These are phyloP conservation scores for Platygyra sinensis DNA, from an alignment of 64 coral and sea anemone genomes.

Conservation along the genomic window DNA sequence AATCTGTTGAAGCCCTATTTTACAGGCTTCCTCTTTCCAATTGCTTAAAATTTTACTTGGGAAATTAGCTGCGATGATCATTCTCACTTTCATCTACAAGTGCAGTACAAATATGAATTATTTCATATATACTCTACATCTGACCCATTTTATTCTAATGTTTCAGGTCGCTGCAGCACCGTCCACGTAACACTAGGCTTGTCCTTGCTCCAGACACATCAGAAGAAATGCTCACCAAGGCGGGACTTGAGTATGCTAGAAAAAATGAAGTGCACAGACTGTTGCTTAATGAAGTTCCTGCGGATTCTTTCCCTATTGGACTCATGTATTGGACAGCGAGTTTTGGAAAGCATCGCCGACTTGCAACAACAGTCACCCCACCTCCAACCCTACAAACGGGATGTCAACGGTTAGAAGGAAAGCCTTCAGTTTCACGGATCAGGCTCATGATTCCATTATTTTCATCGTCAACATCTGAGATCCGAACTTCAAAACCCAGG, in stretches of 20 bases:
- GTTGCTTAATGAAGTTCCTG: conserved; percentile 85
- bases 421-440: conserved; percentile 68
- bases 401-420: conserved; percentile 75
- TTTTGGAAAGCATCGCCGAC: conserved; percentile 88
- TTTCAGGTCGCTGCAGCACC: conserved; percentile 84
- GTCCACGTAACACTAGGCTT: conserved; percentile 76
- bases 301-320: conserved; percentile 71
- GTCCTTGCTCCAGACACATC: conserved; percentile 93
- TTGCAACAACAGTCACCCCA: conserved; percentile 87
- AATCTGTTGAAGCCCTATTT: too few species aligned
- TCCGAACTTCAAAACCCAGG: conserved; percentile 57
- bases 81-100: too few species aligned
- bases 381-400: conserved; percentile 97
- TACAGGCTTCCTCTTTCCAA: too few species aligned
- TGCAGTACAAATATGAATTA: too few species aligned
- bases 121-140: too few species aligned
- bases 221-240: conserved; percentile 88
- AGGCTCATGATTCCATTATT: conserved; percentile 57
- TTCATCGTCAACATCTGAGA: conserved; percentile 41
- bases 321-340: conserved; percentile 80
- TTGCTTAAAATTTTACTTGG: too few species aligned
- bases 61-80: too few species aligned
- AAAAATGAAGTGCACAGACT: conserved; percentile 94
- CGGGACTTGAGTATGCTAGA: conserved; percentile 90
- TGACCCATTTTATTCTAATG: too few species aligned